phyloP scores from a whole-genome alignment of 2,888 invertebrate genomes.

The Campoplex nolae region DNA sequence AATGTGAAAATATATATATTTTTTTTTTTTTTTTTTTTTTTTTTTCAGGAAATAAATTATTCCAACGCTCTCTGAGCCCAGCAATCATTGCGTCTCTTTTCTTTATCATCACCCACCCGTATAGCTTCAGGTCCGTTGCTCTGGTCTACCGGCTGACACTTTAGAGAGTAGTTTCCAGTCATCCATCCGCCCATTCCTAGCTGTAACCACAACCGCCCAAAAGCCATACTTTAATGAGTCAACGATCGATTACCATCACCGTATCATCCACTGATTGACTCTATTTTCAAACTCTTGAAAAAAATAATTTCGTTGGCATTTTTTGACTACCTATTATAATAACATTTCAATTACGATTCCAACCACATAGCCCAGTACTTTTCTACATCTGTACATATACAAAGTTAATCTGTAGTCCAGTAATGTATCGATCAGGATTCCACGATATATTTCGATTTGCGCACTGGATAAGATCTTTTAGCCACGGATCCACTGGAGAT shows the following conservation, averaged over 20 bases:
- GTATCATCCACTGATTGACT: conserved; percentile 36
- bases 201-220: conserved; percentile 88
- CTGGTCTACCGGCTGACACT: conserved; percentile 98
- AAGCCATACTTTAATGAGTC: conserved; percentile 79
- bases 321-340: neutral
- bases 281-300: neutral
- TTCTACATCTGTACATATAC: neutral
- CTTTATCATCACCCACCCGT: conserved; percentile 90
- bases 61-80: conserved; percentile 43
- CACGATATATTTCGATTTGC: neutral
- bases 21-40: too few relatives aligned
- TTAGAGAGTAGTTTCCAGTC: conserved; percentile 96
- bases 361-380: conserved; percentile 11
- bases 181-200: conserved; percentile 97
- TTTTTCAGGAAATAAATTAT: neutral
- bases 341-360: conserved; percentile 2
- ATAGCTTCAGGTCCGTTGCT: conserved; percentile 95
- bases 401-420: neutral
- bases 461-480: conserved; percentile 16
- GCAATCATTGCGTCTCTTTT: conserved; percentile 36
- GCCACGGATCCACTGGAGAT: conserved; percentile 19
- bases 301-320: neutral
- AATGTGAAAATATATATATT: neutral
- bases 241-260: conserved; percentile 75
- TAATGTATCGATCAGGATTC: conserved; percentile 14